Conservation (phyloP, 1,140 invertebrate species). For the Orussus abietinus region DNA sequence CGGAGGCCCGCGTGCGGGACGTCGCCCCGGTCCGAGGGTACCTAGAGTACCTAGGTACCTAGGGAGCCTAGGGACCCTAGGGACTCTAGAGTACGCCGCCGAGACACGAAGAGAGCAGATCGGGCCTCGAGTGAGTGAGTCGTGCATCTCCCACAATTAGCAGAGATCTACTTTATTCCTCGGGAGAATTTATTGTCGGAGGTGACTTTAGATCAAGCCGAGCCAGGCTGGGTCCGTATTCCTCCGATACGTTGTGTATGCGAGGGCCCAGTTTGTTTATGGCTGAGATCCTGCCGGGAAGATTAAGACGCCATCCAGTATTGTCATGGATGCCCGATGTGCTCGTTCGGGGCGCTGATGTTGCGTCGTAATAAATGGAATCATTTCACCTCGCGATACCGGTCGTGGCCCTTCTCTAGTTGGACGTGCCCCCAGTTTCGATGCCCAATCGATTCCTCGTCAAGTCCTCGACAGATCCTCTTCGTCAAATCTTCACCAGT, state of each 20-base stretch:
- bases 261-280: slow-evolving; percentile 39
- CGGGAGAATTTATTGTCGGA: slow-evolving; percentile 46
- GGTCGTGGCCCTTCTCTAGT: too few species aligned
- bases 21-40: too few species aligned
- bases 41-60: background rate
- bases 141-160: slow-evolving; percentile 54
- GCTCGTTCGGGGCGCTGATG: too few species aligned
- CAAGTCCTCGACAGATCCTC: too few species aligned
- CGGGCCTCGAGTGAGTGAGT: slow-evolving; percentile 40
- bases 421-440: too few species aligned
- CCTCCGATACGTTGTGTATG: slow-evolving; percentile 22
- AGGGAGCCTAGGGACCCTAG: background rate
- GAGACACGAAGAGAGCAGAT: slow-evolving; percentile 17
- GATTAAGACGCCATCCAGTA: slow-evolving; percentile 43
- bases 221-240: slow-evolving; percentile 1
- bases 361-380: too few species aligned
- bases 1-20: slow-evolving; percentile 25
- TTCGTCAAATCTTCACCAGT: too few species aligned
- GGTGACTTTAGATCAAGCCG: slow-evolving; percentile 42
- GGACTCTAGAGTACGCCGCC: slow-evolving; percentile 1
- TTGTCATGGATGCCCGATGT: too few species aligned
- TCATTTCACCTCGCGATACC: too few species aligned
- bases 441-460: too few species aligned
- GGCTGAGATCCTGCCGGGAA: slow-evolving; percentile 31
- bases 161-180: slow-evolving; percentile 50